Percentiles rank a stretch among this genome's conserved stretches.
Conservation (phyloP, 2,888 invertebrate species). For the Biston stratarius region DNA sequence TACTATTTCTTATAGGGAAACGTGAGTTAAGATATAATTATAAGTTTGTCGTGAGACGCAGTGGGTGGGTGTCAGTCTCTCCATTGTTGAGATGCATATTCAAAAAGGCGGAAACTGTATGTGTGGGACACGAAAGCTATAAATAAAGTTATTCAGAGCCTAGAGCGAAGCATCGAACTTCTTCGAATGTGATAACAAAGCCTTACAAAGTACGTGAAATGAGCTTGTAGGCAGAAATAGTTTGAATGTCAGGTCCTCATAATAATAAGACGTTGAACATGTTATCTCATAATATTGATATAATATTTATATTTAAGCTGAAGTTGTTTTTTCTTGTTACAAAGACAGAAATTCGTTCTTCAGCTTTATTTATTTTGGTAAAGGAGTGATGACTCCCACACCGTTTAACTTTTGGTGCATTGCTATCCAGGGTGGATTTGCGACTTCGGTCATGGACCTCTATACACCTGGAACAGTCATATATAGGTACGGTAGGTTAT, state of each 20-base stretch:
- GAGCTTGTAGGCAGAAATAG: background rate
- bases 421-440: too few species aligned
- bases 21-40: constrained; percentile 35
- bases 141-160: constrained; percentile 11
- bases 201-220: background rate
- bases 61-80: constrained; percentile 28
- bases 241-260: too few species aligned
- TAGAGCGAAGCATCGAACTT: background rate
- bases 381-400: too few species aligned
- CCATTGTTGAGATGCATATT: constrained; percentile 21
- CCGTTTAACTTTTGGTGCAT: too few species aligned
- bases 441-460: too few species aligned
- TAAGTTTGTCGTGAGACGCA: constrained; percentile 28
- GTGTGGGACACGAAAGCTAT: constrained; percentile 7
- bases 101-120: constrained; percentile 24
- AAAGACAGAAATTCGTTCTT: too few species aligned
- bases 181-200: constrained; percentile 6
- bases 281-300: background rate
- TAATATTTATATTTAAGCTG: too few species aligned
- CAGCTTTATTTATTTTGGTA: too few species aligned
- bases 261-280: too few species aligned
- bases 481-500: too few species aligned
- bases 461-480: too few species aligned
- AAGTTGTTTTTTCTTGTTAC: too few species aligned
- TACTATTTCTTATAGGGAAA: constrained; percentile 17